Evolutionary conservation across 2,888 invertebrate genomes (phyloP).

Genomic region (Harpalus rubripes): DNA sequence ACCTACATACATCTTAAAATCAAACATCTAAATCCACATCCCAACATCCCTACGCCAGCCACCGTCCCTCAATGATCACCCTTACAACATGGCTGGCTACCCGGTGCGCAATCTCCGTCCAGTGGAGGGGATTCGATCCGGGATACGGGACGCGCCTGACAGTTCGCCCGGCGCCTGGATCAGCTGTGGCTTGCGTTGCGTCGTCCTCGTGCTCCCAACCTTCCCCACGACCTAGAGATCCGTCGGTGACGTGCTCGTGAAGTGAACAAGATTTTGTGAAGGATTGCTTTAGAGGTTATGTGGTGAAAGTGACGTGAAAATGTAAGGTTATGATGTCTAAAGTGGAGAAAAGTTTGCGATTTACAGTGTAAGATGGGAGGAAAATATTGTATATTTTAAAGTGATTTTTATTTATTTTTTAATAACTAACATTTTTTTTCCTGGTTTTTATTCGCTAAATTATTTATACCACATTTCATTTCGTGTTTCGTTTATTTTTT

Average conservation of each 20-base stretch:
- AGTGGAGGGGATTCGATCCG: conserved; percentile 58
- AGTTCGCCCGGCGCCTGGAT: conserved; percentile 57
- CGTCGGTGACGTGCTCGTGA: not conserved
- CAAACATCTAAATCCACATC: not conserved
- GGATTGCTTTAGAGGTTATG: too few relatives aligned
- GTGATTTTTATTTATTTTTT: too few relatives aligned
- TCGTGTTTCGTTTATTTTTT: too few relatives aligned
- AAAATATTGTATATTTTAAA: too few relatives aligned
- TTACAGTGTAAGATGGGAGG: too few relatives aligned
- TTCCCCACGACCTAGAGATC: not conserved
- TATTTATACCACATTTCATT: too few relatives aligned
- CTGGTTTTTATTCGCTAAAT: too few relatives aligned
- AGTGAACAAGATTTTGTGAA: too few relatives aligned
- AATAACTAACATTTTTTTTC: too few relatives aligned
- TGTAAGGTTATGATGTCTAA: not conserved
- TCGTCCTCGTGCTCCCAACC: not conserved
- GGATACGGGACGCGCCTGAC: conserved; percentile 47
- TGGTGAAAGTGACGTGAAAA: not conserved
- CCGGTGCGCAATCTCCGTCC: not conserved
- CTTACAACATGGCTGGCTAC: too few relatives aligned
- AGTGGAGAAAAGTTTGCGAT: too few relatives aligned
- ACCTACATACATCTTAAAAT: conserved; percentile 2
- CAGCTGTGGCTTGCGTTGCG: conserved; percentile 51
- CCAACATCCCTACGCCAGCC: not conserved
- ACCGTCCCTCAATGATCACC: not conserved